Percentiles rank a stretch among this genome's conserved stretches.
Conservation (phyloP, 2,797 vertebrate species). For the Ictinia mississippiensis region DNA sequence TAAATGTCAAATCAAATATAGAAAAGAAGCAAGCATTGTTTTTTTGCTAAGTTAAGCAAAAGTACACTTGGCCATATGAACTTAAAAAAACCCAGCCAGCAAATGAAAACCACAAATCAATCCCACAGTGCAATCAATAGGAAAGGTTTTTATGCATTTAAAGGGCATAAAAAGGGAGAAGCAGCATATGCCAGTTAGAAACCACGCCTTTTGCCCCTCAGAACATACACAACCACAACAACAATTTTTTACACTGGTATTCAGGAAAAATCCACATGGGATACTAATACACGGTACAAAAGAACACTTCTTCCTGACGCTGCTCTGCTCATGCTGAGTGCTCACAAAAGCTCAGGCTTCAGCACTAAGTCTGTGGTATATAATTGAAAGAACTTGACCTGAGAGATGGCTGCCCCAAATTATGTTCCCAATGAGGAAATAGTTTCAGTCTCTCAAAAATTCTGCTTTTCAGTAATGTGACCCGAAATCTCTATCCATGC, state of each 20-base stretch:
- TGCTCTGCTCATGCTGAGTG: not conserved
- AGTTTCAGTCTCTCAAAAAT: not conserved
- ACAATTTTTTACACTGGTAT: not conserved
- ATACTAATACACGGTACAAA: not conserved
- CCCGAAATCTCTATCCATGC: not conserved
- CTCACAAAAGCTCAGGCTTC: not conserved
- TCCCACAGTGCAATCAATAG: not conserved
- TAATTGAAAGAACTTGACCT: not conserved
- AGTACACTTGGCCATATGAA: not conserved
- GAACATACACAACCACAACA: not conserved
- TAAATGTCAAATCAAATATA: not conserved
- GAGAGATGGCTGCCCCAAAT: not conserved
- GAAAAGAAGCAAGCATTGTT: not conserved
- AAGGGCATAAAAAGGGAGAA: not conserved
- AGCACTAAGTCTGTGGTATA: not conserved
- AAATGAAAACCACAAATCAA: not conserved
- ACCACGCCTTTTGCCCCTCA: not conserved
- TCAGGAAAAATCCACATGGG: not conserved
- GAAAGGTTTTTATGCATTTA: not conserved
- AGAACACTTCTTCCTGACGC: not conserved
- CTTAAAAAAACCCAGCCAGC: not conserved
- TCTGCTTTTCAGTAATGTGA: not conserved
- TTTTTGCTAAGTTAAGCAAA: not conserved
- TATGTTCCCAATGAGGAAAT: not conserved
- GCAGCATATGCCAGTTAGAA: not conserved